Base-by-base conservation (phyloP, 2,888 invertebrate species). In the Drosophila melanosoma region DNA sequence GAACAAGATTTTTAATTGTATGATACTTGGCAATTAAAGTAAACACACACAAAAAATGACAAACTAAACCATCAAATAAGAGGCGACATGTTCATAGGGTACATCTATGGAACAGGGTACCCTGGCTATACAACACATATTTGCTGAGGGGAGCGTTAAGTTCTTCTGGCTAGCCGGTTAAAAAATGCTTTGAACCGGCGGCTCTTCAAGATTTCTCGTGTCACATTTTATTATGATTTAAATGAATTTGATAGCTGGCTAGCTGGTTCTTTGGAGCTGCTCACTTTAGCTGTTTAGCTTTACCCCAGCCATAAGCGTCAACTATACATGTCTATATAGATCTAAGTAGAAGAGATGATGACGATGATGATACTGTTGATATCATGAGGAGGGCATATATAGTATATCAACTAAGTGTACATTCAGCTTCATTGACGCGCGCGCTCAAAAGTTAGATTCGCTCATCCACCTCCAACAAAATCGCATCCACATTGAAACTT, bases 221-320 rank as follows among this genome's bases (percentile, higher is more conserved):
- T 74, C 79, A 74, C 56, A 79, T 71, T 87, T 83, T 73, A 87
- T 87, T 81, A 85, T 89, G 88, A 89, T 87, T 89, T 87, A 87
- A 89, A 82, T 79, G 83, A 85, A 81, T 89, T 84, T 89, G 73
- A 89, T 89, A 78, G 82, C 68, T 71, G 70, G 54, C 45, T 45
- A 45, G 45, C 68, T 71, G 74, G 54, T 74, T 73, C 77, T 80
- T 69, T 76, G 76, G 68, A 67, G 38, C 73, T 51, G 12, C 61
- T 48, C 60, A 53, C 60, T 67, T 66, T 61, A 59, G 66, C n/a
- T 7, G 12, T 20, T 32, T 51, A 15, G 53, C 66, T 59, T 65
- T 61, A 70, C 67, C 56, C 53, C 68, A 76, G 61, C 79, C 64
- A 73, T 48, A 57, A 60, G 48, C 66, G 20, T 35, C 45, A 54